Percentiles rank a stretch among this genome's conserved stretches.
phyloP scores from a whole-genome alignment of 2,888 invertebrate genomes.

The Oligia latruncula region DNA sequence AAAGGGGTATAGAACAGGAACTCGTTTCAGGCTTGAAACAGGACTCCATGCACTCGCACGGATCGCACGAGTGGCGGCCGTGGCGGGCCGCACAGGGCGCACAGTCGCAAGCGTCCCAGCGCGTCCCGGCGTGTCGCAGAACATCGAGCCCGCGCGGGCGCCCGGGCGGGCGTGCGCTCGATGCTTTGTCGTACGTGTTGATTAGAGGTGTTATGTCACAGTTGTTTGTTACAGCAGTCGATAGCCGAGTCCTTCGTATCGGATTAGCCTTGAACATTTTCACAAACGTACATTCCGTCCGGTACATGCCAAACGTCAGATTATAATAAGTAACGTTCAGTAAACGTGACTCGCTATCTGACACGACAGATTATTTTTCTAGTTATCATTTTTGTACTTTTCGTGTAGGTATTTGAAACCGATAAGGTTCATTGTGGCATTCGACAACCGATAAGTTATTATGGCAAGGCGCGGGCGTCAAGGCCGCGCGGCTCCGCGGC shows the following conservation, averaged over 20 bases:
- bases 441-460: conserved; percentile 29
- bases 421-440: conserved; percentile 44
- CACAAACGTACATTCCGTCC: conserved; percentile 61
- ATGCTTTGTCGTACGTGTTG: conserved; percentile 9
- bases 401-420: conserved; percentile 49
- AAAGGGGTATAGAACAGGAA: not conserved
- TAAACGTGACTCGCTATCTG: conserved; percentile 72
- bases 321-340: conserved; percentile 69
- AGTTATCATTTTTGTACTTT: conserved; percentile 66
- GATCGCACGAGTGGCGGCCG: not conserved
- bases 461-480: not conserved
- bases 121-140: not conserved
- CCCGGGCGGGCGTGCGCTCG: not conserved
- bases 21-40: not conserved
- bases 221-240: conserved; percentile 27
- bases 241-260: conserved; percentile 51
- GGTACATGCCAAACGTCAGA: conserved; percentile 68
- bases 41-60: not conserved
- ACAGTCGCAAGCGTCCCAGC: no score
- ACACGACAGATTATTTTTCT: conserved; percentile 67
- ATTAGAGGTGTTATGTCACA: conserved; percentile 37
- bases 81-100: not conserved
- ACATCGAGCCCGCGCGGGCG: not conserved
- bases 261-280: conserved; percentile 71
- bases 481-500: not conserved